A percentile compares a stretch with the other conserved stretches of the same genome.
These are phyloP conservation scores for Dasysyrphus tricinctus DNA, from an alignment of 2,888 invertebrate species.

Conservation along the genomic window DNA sequence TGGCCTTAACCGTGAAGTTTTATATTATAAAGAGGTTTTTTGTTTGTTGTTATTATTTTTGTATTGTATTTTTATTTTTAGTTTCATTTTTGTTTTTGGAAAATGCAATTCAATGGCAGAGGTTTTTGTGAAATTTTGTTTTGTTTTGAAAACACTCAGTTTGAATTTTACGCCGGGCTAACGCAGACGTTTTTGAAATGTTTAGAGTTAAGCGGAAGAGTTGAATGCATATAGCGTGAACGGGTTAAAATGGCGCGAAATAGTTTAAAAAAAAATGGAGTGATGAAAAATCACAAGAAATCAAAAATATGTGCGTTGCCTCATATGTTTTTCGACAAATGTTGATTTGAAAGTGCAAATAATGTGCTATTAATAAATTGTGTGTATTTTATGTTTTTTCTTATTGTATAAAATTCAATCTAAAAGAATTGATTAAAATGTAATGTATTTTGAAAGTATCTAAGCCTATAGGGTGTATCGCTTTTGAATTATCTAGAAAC, in stretches of 20 bases:
- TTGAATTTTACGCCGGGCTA: constrained; percentile 79
- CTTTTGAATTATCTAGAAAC: too few species aligned
- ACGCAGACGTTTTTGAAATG: constrained; percentile 78
- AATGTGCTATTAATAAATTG: not conserved
- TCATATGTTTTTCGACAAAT: too few species aligned
- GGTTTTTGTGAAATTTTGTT: constrained; percentile 69
- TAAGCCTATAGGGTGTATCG: too few species aligned
- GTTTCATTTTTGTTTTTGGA: constrained; percentile 55
- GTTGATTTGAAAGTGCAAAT: not conserved
- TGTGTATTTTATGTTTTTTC: too few species aligned
- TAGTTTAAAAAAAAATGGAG: constrained; percentile 1
- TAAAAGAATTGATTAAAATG: too few species aligned
- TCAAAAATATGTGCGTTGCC: not conserved
- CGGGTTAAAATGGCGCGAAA: constrained; percentile 33
- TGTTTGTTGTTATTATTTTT: constrained; percentile 53
- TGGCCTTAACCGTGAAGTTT: constrained; percentile 62
- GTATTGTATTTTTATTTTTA: constrained; percentile 28
- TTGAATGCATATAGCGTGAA: constrained; percentile 52
- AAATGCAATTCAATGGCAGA: constrained; percentile 60
- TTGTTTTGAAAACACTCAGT: constrained; percentile 82
- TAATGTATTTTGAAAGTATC: too few species aligned
- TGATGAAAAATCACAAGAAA: not conserved
- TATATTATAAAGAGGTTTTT: constrained; percentile 34
- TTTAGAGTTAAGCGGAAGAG: constrained; percentile 38
- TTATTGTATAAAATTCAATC: not conserved